A percentile compares a stretch with the other conserved stretches of the same genome.
phyloP scores from a whole-genome alignment of 2,797 vertebrate species.

The Garrulus glandarius region DNA sequence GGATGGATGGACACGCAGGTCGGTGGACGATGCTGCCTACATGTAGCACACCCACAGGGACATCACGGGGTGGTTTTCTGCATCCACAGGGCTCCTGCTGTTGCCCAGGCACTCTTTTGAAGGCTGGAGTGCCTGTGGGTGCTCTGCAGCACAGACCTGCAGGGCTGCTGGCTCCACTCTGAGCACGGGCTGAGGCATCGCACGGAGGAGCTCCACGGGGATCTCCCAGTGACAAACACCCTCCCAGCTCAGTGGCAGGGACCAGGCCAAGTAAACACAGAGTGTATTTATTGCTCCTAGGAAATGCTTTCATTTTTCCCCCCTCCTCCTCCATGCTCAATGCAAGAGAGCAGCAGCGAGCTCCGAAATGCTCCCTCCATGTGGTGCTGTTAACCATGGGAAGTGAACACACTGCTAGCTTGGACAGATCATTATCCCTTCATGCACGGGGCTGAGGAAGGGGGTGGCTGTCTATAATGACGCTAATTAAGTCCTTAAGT shows the following conservation, averaged over 20 bases:
- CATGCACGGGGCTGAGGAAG: constrained; percentile 5
- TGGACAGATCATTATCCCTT: constrained; percentile 58
- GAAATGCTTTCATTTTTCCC: not conserved
- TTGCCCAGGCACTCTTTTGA: not conserved
- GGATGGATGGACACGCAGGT: accelerated
- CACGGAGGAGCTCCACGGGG: accelerated
- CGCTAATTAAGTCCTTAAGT: constrained; percentile 62
- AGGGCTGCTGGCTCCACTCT: not conserved
- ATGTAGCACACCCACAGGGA: accelerated
- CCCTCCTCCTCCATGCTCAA: not conserved
- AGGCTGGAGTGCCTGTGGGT: accelerated
- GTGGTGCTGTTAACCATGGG: not conserved
- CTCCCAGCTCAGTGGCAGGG: not conserved
- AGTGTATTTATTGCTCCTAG: not conserved
- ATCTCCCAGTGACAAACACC: not conserved
- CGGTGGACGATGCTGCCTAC: not conserved
- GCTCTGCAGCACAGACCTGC: not conserved
- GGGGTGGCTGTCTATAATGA: constrained; percentile 50
- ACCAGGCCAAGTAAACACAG: not conserved
- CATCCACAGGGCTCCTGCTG: not conserved
- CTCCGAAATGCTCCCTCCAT: not conserved
- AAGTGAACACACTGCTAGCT: not conserved
- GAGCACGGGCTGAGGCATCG: not conserved
- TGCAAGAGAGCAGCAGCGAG: not conserved
- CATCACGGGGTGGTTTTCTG: not conserved